Percentiles rank a stretch among this genome's conserved stretches.
Conservation (phyloP, 2,113 vertebrate species). For the Marcusenius ussheri region DNA sequence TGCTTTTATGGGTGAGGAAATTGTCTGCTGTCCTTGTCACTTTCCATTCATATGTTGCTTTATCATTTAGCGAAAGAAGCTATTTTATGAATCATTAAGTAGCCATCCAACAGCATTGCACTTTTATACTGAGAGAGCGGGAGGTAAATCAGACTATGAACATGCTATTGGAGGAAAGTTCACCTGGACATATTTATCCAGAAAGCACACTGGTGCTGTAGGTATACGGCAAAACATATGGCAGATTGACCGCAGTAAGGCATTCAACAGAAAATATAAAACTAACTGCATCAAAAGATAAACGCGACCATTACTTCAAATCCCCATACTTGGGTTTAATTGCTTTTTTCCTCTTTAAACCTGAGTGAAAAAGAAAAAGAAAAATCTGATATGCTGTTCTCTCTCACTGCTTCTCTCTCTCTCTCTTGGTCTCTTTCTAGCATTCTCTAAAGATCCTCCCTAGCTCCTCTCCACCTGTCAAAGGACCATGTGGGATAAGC, state of each 20-base stretch:
- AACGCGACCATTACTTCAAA: background rate
- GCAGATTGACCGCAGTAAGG: background rate
- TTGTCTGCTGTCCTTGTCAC: conserved; percentile 6
- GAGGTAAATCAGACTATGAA: background rate
- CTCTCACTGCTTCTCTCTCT: background rate
- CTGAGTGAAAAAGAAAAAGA: background rate
- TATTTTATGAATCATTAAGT: conserved; percentile 8
- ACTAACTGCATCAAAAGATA: background rate
- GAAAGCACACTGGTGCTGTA: background rate
- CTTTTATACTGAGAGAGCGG: background rate
- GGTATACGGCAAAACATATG: background rate
- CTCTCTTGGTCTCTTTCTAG: background rate
- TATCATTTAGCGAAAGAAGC: conserved; percentile 15
- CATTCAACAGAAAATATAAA: background rate
- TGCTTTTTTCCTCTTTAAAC: background rate
- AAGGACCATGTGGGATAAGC: background rate
- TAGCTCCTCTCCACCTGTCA: background rate
- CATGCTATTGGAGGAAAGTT: background rate
- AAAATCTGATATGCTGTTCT: background rate
- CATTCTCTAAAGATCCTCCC: background rate
- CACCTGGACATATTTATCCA: background rate
- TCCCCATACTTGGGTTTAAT: background rate
- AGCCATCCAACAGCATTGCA: conserved; percentile 2
- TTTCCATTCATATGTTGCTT: conserved; percentile 11
- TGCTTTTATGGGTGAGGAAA: background rate